Base-by-base conservation (phyloP, 2,797 vertebrate genomes). In the Semaprochilodus insignis region DNA sequence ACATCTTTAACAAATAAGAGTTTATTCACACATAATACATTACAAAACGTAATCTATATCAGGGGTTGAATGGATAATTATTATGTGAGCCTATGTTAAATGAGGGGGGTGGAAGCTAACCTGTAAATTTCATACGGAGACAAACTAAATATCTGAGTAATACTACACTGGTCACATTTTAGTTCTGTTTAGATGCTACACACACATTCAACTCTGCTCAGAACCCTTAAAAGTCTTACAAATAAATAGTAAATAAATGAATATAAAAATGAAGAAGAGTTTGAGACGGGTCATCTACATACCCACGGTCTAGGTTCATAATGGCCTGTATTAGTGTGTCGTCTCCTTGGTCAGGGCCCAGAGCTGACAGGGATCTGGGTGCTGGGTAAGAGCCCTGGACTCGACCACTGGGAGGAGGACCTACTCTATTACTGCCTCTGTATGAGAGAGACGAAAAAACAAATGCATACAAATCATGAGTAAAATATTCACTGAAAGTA, bases 261-360 rank as follows among this genome's bases (percentile, higher is more conserved):
- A 13, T 10, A 40, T 40, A 40, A 48, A 10, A 48, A 44, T 44
- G 40, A 7, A 10, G 31, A 31, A 27, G 51, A 5, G 31, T 65
- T 11, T 40, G 15, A 67, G 23, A 74, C 60, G 44, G 3, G 5
- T 34, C 19, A 13, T 40, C 57, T 21, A 81, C 85, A 8, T 93
- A 95, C 95, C 94, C 93, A 87, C 94, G 86, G 85, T 95, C 94
- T 88, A 95, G 82, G 89, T 91, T 95, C 74, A 94, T 91, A 80
- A 96, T 94, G 86, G 94, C 94, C 86, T 95, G 94, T 59, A 95
- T 93, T 55, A 95, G 84, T 1, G 91, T 92, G 88, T 95, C 94
- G 6, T 94, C 94, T 0, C 93, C 94, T 0, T 92, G 91, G 79
- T 95, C 94, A 67, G 94, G 80, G n/a, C 55, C 86, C 31, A 83